These are phyloP conservation scores for Strigamia crassipes DNA, from an alignment of 2,888 invertebrate genomes.

Conservation along the genomic window DNA sequence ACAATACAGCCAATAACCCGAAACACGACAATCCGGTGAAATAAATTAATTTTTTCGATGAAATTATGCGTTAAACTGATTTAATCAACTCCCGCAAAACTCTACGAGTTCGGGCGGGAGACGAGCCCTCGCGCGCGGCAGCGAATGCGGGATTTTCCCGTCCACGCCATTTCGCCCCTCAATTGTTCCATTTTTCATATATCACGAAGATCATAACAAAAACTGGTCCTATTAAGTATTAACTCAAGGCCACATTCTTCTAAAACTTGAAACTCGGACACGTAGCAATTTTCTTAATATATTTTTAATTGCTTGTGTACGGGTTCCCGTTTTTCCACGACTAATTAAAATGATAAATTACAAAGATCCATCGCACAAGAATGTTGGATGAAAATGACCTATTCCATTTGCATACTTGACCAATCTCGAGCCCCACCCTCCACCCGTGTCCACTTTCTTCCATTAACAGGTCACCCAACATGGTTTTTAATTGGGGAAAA, in stretches of 20 bases:
- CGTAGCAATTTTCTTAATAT: background rate
- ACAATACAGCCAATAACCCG: background rate
- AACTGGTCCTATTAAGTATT: slow-evolving; percentile 2
- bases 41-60: too few relatives aligned
- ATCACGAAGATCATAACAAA: background rate
- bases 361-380: too few relatives aligned
- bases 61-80: too few relatives aligned
- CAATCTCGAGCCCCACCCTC: background rate
- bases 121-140: too few relatives aligned
- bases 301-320: background rate
- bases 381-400: background rate
- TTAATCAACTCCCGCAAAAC: too few relatives aligned
- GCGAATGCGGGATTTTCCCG: too few relatives aligned
- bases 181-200: too few relatives aligned
- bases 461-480: background rate
- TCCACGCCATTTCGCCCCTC: too few relatives aligned
- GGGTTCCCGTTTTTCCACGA: background rate
- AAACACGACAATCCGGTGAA: too few relatives aligned
- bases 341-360: too few relatives aligned
- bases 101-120: too few relatives aligned
- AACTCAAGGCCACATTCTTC: background rate
- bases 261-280: background rate
- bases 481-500: background rate
- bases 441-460: background rate
- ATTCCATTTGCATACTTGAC: background rate